Base-by-base conservation (phyloP, 1,140 invertebrate genomes). In the Phymastichus coffea region DNA sequence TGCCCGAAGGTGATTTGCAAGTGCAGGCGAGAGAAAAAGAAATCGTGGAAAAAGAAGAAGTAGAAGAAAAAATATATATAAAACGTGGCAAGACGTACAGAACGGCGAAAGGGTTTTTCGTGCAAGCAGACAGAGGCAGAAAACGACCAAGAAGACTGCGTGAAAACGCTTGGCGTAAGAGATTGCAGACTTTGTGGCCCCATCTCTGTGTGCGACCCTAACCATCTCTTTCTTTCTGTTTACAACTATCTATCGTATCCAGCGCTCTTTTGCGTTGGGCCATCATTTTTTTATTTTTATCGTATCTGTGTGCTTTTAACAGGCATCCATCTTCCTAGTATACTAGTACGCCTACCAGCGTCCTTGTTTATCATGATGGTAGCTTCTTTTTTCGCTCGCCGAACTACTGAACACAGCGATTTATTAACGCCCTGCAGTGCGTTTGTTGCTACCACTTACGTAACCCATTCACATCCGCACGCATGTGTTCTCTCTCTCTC, bases 381-480 rank as follows among this genome's bases (percentile, higher is more conserved):
- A n/a, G 14, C n/a, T 43, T 38, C 56, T 58, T 58, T 58, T 35
- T 58, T 58, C 37, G 20, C 43, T 58, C 47, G 26, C 22, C 47
- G 1, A 41, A 17, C 25, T 20, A 43, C 35, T 51, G 38, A 43
- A 51, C 38, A 28, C 26, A 38, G 15, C 56, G 47, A 51, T 58
- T 58, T 48, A 26, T 58, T 47, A 58, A 58, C 26, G 37, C 56
- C 56, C 56, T 22, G 10, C 23, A 47, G 56, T 26, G 46, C 43
- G 28, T 57, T 48, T 49, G 56, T 51, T 58, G 28, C 47, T 58
- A 17, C 38, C 47, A 51, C 37, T 58, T 58, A 51, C 43, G 14
- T 38, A 43, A 12, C 10, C 38, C 47, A 58, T 58, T 58, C 43
- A 58, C 56, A 49, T 57, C 30, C 30, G 33, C 15, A 4, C 9